Percentiles rank a stretch among this genome's conserved stretches.
phyloP scores from a whole-genome alignment of 2,888 invertebrate genomes.

The Pterobdella sp. region DNA sequence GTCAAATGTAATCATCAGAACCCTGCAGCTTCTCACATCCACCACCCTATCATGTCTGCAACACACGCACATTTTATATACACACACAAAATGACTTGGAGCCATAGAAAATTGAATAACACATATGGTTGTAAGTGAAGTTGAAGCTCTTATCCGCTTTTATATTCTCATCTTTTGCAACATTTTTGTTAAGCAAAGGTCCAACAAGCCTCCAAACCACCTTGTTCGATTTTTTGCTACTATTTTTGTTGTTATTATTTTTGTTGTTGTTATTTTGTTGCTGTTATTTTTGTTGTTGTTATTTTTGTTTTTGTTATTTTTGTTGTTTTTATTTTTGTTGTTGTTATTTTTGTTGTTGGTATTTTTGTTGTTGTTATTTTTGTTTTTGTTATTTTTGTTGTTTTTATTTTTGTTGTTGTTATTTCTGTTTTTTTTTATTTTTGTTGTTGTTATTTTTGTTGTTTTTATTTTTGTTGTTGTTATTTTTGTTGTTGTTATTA shows the following conservation, averaged over 20 bases:
- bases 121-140: no score
- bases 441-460: not conserved
- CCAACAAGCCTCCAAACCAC: no score
- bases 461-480: not conserved
- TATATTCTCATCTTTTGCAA: no score
- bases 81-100: no score
- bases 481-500: not conserved
- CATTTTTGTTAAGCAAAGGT: not conserved
- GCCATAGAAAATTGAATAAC: no score
- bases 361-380: not conserved
- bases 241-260: not conserved
- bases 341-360: not conserved
- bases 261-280: not conserved
- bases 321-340: not conserved
- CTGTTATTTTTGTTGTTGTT: not conserved
- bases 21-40: no score
- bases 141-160: no score
- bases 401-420: not conserved
- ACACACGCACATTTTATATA: no score
- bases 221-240: not conserved
- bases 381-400: not conserved
- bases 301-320: not conserved
- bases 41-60: no score
- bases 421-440: not conserved
- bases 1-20: no score